phyloP scores from a whole-genome alignment of 2,797 vertebrate species.

The Gouania willdenowi region DNA sequence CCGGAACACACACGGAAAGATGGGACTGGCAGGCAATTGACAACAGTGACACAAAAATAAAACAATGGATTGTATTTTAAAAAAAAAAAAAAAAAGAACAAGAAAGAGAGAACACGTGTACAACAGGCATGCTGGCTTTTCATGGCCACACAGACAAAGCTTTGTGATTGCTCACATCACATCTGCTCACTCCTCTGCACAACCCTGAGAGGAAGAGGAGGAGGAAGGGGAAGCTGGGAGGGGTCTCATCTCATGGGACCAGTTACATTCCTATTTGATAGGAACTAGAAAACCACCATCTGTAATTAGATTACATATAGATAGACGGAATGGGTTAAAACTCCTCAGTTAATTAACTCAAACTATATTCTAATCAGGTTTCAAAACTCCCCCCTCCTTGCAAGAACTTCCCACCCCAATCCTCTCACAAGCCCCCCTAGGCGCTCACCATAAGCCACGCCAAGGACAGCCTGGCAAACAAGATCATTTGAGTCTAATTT shows the following conservation, averaged over 20 bases:
- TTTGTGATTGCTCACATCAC: conserved; percentile 38
- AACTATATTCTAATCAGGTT: conserved; percentile 74
- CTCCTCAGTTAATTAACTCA: conserved; percentile 65
- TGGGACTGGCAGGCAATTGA: conserved; percentile 9
- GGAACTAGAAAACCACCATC: conserved; percentile 66
- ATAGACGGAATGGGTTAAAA: conserved; percentile 48
- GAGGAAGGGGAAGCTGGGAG: conserved; percentile 18
- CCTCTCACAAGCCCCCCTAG: conserved; percentile 45
- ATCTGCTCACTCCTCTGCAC: conserved; percentile 47
- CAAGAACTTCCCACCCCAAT: conserved; percentile 54
- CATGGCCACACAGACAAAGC: conserved; percentile 24
- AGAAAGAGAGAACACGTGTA: no score
- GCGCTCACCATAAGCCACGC: conserved; percentile 46
- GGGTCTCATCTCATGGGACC: conserved; percentile 42
- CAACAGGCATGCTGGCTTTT: conserved; percentile 11
- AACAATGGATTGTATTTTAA: no score
- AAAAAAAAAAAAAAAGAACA: no score
- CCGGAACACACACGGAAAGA: background rate
- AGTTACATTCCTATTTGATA: conserved; percentile 65
- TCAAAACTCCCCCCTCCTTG: conserved; percentile 33
- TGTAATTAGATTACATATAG: conserved; percentile 70
- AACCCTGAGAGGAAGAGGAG: conserved; percentile 21
- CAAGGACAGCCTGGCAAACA: conserved; percentile 49
- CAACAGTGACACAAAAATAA: background rate
- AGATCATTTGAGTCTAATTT: conserved; percentile 71